phyloP scores from a whole-genome alignment of 35 echinoderm and acorn worm genomes.

The Stichopus chloronotus region DNA sequence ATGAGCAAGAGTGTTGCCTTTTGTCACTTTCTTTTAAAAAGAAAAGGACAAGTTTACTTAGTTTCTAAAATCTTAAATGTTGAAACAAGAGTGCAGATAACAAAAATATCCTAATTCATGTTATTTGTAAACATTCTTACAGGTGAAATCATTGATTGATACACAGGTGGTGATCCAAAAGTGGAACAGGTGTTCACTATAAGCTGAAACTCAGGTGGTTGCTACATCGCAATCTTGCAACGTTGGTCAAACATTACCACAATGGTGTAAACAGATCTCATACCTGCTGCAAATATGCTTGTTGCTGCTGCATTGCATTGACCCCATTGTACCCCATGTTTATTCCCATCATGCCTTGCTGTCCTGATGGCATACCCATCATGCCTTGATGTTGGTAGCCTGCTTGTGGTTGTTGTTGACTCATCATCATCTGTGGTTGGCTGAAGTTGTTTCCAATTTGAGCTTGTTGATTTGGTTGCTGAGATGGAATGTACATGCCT shows the following conservation, averaged over 20 bases:
- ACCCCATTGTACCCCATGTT: conserved; percentile 54
- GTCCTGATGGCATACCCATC: conserved; percentile 50
- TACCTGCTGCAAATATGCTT: conserved; percentile 77
- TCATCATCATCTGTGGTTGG: conserved; percentile 60
- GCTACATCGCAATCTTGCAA: no score
- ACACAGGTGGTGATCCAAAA: no score
- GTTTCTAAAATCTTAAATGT: no score
- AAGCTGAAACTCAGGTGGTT: no score
- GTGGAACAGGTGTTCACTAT: no score
- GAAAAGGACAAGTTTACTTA: no score
- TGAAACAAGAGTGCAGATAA: no score
- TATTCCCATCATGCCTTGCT: conserved; percentile 55
- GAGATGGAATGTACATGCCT: conserved; percentile 89
- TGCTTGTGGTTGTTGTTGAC: conserved; percentile 41
- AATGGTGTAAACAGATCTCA: background rate
- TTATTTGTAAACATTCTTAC: no score
- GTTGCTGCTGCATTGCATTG: conserved; percentile 57
- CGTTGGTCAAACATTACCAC: background rate
- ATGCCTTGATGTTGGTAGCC: conserved; percentile 52
- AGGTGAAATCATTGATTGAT: no score
- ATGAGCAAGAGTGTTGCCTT: no score
- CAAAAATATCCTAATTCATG: no score
- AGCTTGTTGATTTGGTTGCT: conserved; percentile 59
- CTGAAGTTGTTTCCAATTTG: conserved; percentile 53
- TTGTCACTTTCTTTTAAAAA: no score